Evolutionary conservation across 2,888 invertebrate species (phyloP), one percentile per base, ranked within the genome.

Genomic region (Actias luna): DNA sequence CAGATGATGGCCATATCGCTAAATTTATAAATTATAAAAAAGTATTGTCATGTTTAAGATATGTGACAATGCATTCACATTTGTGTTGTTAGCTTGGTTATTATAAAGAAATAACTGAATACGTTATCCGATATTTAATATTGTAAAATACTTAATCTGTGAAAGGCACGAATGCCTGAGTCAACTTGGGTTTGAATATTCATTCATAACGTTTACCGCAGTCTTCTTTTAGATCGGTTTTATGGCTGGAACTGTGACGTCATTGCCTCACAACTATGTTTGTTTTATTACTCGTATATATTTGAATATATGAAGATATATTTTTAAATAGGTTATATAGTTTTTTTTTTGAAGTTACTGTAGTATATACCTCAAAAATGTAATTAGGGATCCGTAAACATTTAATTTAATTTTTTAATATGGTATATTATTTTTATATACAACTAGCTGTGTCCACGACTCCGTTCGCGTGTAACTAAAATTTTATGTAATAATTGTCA

Each of bases 231-330:
- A 55, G 55, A n/a, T 29, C 16, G 16, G 29, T 55, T 55, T 29
- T 55, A 55, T 55, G 29, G 55, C 55, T 55, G n/a, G 29, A 16
- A n/a, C 27, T 55, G 46, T 46, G 46, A 55, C 55, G 55, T 55
- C 27, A 29, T 55, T 12, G 29, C 55, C 12, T 52, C 42, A 1
- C 42, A 18, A 55, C 29, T 10, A 16, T 55, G 29, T 55, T 29
- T 55, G 16, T 46, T 46, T 52, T 55, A 55, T 55, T 55, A 29
- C 29, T 29, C 29, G 29, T 29, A 29, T 29, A 29, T 29, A 52
- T 52, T 42, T 42, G 42, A 14, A 12, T 27, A 16, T 14, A 25
- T 27, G 14, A 25, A 10, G 27, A 52, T 52, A 12, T 42, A n/a
- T 42, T 29, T 29, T 31, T 29, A n/a, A n/a, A n/a, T n/a, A n/a